phyloP scores from a whole-genome alignment of 1,140 invertebrate genomes.

The Scylla paramamosain region DNA sequence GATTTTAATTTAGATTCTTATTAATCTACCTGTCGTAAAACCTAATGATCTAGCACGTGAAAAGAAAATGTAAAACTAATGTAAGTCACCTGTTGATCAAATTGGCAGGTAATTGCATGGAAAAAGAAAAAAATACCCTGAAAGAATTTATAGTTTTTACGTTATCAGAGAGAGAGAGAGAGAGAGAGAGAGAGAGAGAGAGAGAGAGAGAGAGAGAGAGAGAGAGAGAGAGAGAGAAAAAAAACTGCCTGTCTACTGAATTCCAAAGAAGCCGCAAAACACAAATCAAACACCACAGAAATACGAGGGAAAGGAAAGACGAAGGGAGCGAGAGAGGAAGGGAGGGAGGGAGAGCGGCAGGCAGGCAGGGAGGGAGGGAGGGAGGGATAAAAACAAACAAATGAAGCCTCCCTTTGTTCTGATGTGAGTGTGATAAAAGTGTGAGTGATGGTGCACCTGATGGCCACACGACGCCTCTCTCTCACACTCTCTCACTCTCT shows the following conservation, averaged over 20 bases:
- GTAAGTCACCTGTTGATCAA: no score
- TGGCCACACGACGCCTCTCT: background rate
- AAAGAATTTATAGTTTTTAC: no score
- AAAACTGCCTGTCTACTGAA: no score
- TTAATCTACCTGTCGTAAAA: no score
- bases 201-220: slow-evolving; percentile 5
- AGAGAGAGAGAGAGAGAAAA: background rate
- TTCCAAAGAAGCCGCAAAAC: no score
- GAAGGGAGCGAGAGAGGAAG: background rate
- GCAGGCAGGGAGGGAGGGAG: background rate
- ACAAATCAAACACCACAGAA: no score
- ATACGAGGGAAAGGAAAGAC: background rate
- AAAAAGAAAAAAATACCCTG: background rate
- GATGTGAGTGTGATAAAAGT: background rate
- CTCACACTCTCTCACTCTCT: background rate
- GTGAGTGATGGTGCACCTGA: background rate
- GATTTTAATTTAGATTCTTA: no score
- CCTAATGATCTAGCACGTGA: no score
- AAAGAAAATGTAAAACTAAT: background rate
- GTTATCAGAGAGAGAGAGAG: slow-evolving; percentile 5
- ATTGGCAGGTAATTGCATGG: no score
- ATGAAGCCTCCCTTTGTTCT: slow-evolving; percentile 6
- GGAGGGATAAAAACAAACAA: background rate
- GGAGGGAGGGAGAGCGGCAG: background rate
- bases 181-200: slow-evolving; percentile 19